Base-by-base conservation (phyloP, 2,888 invertebrate species). In the Linyphia triangularis region DNA sequence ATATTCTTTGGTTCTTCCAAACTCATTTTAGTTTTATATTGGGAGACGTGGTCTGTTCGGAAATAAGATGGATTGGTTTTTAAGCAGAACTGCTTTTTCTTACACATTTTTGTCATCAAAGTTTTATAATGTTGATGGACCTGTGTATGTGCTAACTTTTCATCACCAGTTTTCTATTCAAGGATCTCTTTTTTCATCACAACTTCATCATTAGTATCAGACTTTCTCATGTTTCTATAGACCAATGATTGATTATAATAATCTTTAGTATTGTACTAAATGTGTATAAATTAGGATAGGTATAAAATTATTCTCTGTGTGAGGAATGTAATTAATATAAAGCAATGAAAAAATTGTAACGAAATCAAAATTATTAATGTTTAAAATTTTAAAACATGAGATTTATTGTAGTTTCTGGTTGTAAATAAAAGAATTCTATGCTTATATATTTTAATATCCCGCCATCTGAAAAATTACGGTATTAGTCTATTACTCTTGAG, bases 1-100 rank as follows among this genome's bases (percentile, higher is more conserved):
- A 65, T 33, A 65, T 43, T 85, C 51, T 85, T 86, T 26, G 40
- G 72, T 75, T 88, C 86, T 88, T 88, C 75, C 86, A 67, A 61
- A 57, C 73, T 43, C 22, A 61, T 57, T 88, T 88, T 86, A 37
- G 63, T 57, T 67, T 67, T 57, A 75, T 28, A 43, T 67, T 43
- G 19, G 57, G 57, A 59, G 30, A 81, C 59, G 63, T 24, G n/a
- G 43, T 43, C n/a, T 70, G 43, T 26, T 26, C 30, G 16, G 43
- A 61, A 13, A 40, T 10, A 65, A 37, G 26, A 65, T 79, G 73
- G 73, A 84, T 65, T 75, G 73, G 83, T 84, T 84, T 75, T 26
- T 43, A 37, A 51, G 61, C 59, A 59, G 57, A 67, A 77, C 77
- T 61, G 78, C 77, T 85, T 84, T n/a, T 84, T 84, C 78, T 26